phyloP scores from a whole-genome alignment of 2,797 vertebrate genomes.

The Acomys russatus region DNA sequence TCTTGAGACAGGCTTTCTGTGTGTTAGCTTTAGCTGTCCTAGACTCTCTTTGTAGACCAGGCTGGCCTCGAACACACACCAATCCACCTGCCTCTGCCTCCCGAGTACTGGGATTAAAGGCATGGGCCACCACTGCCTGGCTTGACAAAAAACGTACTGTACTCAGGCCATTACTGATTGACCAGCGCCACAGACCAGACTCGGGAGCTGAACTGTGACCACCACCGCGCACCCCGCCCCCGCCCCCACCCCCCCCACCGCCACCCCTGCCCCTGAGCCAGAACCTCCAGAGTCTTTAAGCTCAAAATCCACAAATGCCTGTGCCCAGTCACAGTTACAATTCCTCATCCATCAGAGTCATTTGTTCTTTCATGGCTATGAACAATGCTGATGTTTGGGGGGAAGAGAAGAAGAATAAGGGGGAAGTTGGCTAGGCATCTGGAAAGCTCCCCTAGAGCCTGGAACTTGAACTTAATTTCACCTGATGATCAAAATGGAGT shows the following conservation, averaged over 20 bases:
- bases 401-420: not conserved
- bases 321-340: not conserved
- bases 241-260: too few species aligned
- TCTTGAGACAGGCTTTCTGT: too few species aligned
- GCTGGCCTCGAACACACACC: too few species aligned
- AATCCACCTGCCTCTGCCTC: too few species aligned
- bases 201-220: not conserved
- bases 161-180: too few species aligned
- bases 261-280: not conserved
- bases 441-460: not conserved
- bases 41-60: too few species aligned
- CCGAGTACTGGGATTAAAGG: too few species aligned
- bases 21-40: too few species aligned
- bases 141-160: too few species aligned
- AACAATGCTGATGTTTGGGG: not conserved
- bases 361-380: not conserved
- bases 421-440: not conserved
- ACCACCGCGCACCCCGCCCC: too few species aligned
- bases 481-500: not conserved
- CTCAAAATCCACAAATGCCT: not conserved
- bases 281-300: not conserved
- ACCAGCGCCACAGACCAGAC: not conserved
- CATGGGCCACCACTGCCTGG: too few species aligned
- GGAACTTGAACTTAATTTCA: not conserved
- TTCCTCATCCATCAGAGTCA: not conserved